These are phyloP conservation scores for Pilophorus perplexus DNA, from an alignment of 2,888 invertebrate species.

Conservation along the genomic window DNA sequence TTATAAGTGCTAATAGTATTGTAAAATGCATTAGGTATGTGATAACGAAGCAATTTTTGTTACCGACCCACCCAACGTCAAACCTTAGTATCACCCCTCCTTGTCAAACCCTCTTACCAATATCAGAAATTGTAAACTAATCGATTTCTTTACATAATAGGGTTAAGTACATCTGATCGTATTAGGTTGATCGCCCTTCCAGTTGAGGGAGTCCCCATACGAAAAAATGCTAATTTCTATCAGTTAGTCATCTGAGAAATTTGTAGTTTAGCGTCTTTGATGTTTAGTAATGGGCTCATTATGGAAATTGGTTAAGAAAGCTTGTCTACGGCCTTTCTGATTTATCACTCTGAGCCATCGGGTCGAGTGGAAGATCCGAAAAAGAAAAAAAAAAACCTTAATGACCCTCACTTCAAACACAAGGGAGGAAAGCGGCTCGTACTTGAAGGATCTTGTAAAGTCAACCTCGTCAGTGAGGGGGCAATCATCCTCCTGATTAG, in stretches of 20 bases:
- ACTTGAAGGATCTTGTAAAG: constrained; percentile 21
- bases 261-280: constrained; percentile 45
- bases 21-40: no score
- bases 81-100: no score
- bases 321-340: constrained; percentile 34
- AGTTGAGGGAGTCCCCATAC: no score
- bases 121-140: no score
- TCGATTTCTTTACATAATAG: no score
- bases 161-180: no score
- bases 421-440: no score
- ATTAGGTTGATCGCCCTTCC: no score
- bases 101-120: no score
- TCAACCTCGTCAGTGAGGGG: constrained; percentile 36
- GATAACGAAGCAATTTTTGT: no score
- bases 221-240: constrained; percentile 40
- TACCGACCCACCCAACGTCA: no score
- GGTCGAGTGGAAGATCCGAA: constrained; percentile 35
- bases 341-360: constrained; percentile 43
- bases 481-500: constrained; percentile 34
- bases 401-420: constrained; percentile 42
- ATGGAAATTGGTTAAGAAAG: constrained; percentile 42
- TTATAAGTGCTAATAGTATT: no score
- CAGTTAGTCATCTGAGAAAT: constrained; percentile 41
- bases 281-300: constrained; percentile 46
- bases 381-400: constrained; percentile 32